Evolutionary conservation across 2,113 vertebrate genomes (phyloP).

Genomic region (Toxotes jaculatrix): DNA sequence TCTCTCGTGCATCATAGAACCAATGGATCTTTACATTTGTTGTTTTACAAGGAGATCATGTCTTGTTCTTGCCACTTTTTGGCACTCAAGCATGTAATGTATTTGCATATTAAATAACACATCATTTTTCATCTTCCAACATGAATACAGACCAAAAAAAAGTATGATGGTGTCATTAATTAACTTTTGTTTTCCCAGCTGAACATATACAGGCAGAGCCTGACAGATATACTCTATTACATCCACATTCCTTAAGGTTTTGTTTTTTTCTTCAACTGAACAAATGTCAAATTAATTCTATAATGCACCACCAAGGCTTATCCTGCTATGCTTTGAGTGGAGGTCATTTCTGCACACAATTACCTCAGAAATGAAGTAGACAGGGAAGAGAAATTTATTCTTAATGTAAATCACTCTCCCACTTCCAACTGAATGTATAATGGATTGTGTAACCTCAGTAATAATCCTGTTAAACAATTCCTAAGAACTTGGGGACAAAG

Average conservation of each 20-base stretch:
- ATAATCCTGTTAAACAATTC: slow-evolving; percentile 75
- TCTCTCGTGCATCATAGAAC: slow-evolving; percentile 21
- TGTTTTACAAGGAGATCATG: slow-evolving; percentile 25
- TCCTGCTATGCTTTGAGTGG: slow-evolving; percentile 40
- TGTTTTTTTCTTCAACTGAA: slow-evolving; percentile 14
- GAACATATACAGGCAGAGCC: slow-evolving; percentile 10
- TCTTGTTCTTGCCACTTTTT: not conserved
- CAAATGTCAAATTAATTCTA: slow-evolving; percentile 57
- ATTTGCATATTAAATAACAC: slow-evolving; percentile 38
- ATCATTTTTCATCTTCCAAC: slow-evolving; percentile 23
- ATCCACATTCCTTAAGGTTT: slow-evolving; percentile 22
- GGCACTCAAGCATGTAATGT: slow-evolving; percentile 2
- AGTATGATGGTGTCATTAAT: not conserved
- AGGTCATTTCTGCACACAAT: slow-evolving; percentile 63
- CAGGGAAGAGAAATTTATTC: slow-evolving; percentile 52
- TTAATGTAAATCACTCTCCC: slow-evolving; percentile 61
- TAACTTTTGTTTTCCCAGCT: slow-evolving; percentile 4
- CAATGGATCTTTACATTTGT: slow-evolving; percentile 22
- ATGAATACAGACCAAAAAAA: slow-evolving; percentile 16
- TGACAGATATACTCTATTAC: not conserved
- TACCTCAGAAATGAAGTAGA: slow-evolving; percentile 66
- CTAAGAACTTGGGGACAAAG: slow-evolving; percentile 68
- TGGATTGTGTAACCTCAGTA: slow-evolving; percentile 69
- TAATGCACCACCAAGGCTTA: slow-evolving; percentile 35
- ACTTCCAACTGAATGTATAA: slow-evolving; percentile 65